A percentile compares a stretch with the other conserved stretches of the same genome.
Evolutionary conservation across 2,113 vertebrate genomes (phyloP).

Genomic region (Ahaetulla prasina): DNA sequence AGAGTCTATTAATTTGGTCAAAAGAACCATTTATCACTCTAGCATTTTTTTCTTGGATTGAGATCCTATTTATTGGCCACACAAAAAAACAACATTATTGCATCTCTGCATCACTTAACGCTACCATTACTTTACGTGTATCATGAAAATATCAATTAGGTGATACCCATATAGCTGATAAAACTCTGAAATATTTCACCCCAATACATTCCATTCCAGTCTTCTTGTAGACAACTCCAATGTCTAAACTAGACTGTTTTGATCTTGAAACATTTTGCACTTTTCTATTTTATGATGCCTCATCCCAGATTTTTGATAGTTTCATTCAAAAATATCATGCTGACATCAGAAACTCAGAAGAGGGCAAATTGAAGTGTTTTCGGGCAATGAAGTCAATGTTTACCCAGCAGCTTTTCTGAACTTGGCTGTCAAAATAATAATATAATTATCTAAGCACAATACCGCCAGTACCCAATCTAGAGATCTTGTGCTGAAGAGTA

Average conservation of each 20-base stretch:
- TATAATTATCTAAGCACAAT: neutral
- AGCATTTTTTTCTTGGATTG: neutral
- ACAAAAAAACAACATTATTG: neutral
- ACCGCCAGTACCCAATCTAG: neutral
- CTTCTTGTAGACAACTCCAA: neutral
- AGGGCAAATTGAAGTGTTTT: too few species aligned
- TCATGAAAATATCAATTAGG: neutral
- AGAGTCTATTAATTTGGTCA: neutral
- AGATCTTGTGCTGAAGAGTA: neutral
- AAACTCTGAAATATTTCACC: neutral
- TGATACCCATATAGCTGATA: neutral
- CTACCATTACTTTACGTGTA: neutral
- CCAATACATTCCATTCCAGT: neutral
- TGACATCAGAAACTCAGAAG: neutral
- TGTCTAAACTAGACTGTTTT: neutral
- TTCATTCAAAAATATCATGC: neutral
- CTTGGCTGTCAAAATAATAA: too few species aligned
- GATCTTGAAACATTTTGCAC: neutral
- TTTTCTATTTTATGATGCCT: neutral
- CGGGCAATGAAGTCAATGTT: neutral
- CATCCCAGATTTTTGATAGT: neutral
- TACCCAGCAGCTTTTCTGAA: neutral
- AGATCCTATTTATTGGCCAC: neutral
- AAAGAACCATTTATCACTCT: neutral
- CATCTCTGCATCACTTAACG: neutral